Percentiles rank a stretch among this genome's conserved stretches.
Evolutionary conservation across 2,888 invertebrate species (phyloP).

Genomic region (Rhingia rostrata): DNA sequence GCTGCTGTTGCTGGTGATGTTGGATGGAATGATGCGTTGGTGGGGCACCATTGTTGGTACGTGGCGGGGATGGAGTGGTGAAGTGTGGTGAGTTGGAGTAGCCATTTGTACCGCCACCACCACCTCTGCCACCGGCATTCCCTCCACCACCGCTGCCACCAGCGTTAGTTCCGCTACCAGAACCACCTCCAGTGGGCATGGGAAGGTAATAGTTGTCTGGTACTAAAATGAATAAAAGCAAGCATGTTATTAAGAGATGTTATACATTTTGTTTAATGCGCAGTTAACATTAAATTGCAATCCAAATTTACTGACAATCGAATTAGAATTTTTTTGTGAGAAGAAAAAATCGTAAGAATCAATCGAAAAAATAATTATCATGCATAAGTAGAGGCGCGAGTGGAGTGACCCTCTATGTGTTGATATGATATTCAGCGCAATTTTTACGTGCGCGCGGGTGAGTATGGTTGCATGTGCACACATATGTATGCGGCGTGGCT

Average conservation of each 20-base stretch:
- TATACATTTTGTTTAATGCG: slow-evolving; percentile 44
- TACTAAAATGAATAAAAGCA: slow-evolving; percentile 83
- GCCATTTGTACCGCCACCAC: slow-evolving; percentile 74
- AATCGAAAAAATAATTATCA: slow-evolving; percentile 28
- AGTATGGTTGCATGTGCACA: slow-evolving; percentile 58
- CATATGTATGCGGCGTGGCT: slow-evolving; percentile 41
- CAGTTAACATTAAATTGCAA: slow-evolving; percentile 62
- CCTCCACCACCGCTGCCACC: slow-evolving; percentile 76
- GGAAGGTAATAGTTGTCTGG: slow-evolving; percentile 85
- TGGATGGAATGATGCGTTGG: slow-evolving; percentile 82
- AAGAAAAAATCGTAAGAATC: slow-evolving; percentile 6
- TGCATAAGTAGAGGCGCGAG: slow-evolving; percentile 2
- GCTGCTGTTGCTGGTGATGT: slow-evolving; percentile 83
- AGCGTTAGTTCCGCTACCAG: slow-evolving; percentile 76
- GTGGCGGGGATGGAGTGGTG: slow-evolving; percentile 82
- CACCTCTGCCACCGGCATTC: slow-evolving; percentile 75
- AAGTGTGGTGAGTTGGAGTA: slow-evolving; percentile 80
- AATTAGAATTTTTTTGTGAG: slow-evolving; percentile 58
- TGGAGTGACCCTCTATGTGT: slow-evolving; percentile 35
- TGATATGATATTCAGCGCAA: slow-evolving; percentile 35
- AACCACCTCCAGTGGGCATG: slow-evolving; percentile 77
- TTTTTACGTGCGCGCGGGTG: slow-evolving; percentile 50
- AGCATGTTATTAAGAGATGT: neutral
- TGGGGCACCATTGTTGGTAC: slow-evolving; percentile 77
- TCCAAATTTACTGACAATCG: slow-evolving; percentile 57